phyloP scores from a whole-genome alignment of 2,113 vertebrate species.

The Pyrgilauda ruficollis region DNA sequence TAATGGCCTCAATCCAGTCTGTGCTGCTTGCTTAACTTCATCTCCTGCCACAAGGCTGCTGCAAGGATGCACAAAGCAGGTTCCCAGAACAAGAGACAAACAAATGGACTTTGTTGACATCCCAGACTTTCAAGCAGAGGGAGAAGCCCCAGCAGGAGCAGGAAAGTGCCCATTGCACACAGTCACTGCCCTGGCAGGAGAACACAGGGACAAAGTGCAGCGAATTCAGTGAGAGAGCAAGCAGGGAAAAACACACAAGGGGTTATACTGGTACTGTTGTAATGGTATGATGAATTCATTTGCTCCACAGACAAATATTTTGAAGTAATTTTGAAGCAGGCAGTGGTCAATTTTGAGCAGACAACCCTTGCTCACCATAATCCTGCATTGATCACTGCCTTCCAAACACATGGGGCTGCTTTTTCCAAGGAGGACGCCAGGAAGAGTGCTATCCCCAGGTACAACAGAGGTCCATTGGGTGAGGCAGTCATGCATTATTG shows the following conservation, averaged over 20 bases:
- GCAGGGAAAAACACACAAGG: accelerated
- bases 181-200: accelerated
- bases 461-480: accelerated
- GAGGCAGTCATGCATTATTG: not conserved
- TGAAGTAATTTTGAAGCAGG: too few species aligned
- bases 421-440: not conserved
- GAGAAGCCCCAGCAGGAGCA: not conserved
- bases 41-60: not conserved
- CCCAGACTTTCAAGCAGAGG: not conserved
- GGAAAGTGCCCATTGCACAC: not conserved
- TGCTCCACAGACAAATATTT: not conserved
- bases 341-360: not conserved
- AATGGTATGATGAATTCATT: not conserved
- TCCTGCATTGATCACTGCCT: not conserved
- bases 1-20: accelerated
- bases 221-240: not conserved
- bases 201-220: not conserved
- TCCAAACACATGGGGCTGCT: not conserved
- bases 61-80: not conserved
- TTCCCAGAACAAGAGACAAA: not conserved
- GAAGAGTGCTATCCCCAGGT: not conserved
- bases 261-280: not conserved
- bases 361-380: not conserved
- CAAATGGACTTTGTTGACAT: not conserved
- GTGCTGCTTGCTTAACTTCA: accelerated